Evolutionary conservation across 2,797 vertebrate genomes (phyloP), one percentile per base, ranked within the genome.

Genomic region (Smutsia temminckii): DNA sequence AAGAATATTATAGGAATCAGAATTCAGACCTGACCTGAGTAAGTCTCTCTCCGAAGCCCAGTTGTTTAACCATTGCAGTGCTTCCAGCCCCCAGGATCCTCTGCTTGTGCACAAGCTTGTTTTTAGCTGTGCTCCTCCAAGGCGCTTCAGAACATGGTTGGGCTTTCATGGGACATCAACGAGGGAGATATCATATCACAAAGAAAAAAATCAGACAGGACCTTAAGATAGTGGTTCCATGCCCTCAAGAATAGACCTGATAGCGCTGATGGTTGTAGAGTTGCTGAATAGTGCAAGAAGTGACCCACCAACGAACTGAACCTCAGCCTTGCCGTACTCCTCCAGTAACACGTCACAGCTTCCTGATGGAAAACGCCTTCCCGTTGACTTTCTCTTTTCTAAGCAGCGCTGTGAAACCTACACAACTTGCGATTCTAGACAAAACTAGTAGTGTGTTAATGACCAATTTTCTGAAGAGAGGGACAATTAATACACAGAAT

Each of bases 261-360:
- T 29, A 59, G 64, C 14, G 64, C 29, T 37, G 69, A 89, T 68
- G 71, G 84, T 95, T 78, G 97, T n/a, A 95, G 32, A 72, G 78
- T 32, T 71, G 92, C 95, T 95, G 85, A 95, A 94, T 86, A 80
- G 87, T 21, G 51, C n/a, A 94, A 49, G 74, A 84, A 59, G 21
- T 40, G 27, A 2, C 21, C 79, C 34, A 2, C 37, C 63, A 18
- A 66, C 64, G 23, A 49, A 83, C 0, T 10, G 40, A 64, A 83
- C 77, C 27, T 34, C 68, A 21, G 46, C 17, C 46, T n/a, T 25
- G 0, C 16, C 9, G 57, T 32, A 42, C 34, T 25, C 59, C 69
- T 32, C 51, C 68, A 13, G 29, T 42, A 23, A 57, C 11, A 42
- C 0, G 1, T 27, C 13, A 79, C 64, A 59, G 74, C 34, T 29